Conservation (phyloP, 2,113 vertebrate species). For the Speoplatyrhinus poulsoni region DNA sequence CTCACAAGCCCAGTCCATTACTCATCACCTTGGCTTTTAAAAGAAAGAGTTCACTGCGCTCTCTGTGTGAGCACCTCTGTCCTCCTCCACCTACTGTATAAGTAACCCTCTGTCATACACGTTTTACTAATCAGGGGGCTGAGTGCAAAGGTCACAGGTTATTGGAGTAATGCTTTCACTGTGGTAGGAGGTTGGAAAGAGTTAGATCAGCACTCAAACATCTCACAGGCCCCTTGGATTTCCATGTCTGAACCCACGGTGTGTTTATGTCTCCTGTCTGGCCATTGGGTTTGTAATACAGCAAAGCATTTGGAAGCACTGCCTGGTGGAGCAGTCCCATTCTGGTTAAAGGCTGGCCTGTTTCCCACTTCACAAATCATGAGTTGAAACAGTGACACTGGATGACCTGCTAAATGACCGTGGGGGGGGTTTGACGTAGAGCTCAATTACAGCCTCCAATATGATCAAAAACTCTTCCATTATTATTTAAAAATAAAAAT, state of each 20-base stretch:
- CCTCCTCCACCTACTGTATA: slow-evolving; percentile 34
- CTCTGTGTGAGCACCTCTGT: slow-evolving; percentile 49
- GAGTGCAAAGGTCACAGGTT: slow-evolving; percentile 5
- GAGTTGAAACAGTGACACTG: slow-evolving; percentile 32
- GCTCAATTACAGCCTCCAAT: no score
- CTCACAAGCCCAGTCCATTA: slow-evolving; percentile 78
- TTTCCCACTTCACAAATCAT: slow-evolving; percentile 38
- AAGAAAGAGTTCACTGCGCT: slow-evolving; percentile 54
- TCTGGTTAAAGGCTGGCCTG: slow-evolving; percentile 40
- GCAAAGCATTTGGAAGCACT: slow-evolving; percentile 44
- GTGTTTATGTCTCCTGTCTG: slow-evolving; percentile 74
- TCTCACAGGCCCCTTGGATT: slow-evolving; percentile 57
- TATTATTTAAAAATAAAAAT: no score
- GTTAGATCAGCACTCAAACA: slow-evolving; percentile 62
- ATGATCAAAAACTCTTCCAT: no score
- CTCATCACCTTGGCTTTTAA: slow-evolving; percentile 66
- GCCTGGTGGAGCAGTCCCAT: slow-evolving; percentile 39
- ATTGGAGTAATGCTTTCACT: slow-evolving; percentile 36
- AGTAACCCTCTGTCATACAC: slow-evolving; percentile 36
- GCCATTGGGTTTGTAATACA: slow-evolving; percentile 43
- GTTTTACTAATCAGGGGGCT: not conserved
- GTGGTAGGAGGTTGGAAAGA: slow-evolving; percentile 61
- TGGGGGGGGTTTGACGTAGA: not conserved
- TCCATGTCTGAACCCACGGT: slow-evolving; percentile 56
- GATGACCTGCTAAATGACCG: not conserved